These are phyloP conservation scores for Ormyrus nitidulus DNA, from an alignment of 2,888 invertebrate species.

Conservation along the genomic window DNA sequence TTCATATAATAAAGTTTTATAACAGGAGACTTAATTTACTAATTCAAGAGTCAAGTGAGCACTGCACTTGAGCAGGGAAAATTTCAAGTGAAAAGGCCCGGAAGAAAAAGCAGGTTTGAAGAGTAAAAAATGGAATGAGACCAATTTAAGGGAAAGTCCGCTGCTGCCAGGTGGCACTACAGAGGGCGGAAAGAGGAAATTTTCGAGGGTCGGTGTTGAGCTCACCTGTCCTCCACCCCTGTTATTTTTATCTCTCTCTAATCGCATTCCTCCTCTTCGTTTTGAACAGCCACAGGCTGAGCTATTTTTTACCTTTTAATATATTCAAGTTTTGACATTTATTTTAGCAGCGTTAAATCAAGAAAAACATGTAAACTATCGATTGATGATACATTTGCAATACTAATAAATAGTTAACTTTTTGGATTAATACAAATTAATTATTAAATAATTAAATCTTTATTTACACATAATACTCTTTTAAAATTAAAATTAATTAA, in stretches of 20 bases:
- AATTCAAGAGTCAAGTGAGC: not conserved
- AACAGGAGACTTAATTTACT: not conserved
- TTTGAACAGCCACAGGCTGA: not conserved
- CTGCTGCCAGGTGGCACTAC: constrained; percentile 20
- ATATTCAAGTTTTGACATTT: no score
- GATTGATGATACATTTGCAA: no score
- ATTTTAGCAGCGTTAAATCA: no score
- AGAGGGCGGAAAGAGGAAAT: constrained; percentile 30
- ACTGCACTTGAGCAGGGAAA: not conserved
- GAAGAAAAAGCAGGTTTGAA: not conserved
- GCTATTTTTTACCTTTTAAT: no score
- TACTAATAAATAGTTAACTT: no score
- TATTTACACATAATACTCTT: no score
- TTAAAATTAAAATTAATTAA: no score
- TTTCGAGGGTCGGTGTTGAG: constrained; percentile 32
- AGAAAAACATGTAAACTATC: no score
- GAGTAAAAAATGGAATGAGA: constrained; percentile 2
- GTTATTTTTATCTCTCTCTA: constrained; percentile 5
- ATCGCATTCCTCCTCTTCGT: constrained; percentile 15
- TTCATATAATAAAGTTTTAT: not conserved
- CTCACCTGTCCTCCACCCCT: constrained; percentile 14
- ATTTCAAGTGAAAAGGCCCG: constrained; percentile 10
- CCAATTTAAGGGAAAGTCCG: constrained; percentile 34
- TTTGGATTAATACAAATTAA: no score
- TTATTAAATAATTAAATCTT: no score